A percentile compares a stretch with the other conserved stretches of the same genome.
Evolutionary conservation across 2,113 vertebrate genomes (phyloP).

Genomic region (Hippolais icterina): DNA sequence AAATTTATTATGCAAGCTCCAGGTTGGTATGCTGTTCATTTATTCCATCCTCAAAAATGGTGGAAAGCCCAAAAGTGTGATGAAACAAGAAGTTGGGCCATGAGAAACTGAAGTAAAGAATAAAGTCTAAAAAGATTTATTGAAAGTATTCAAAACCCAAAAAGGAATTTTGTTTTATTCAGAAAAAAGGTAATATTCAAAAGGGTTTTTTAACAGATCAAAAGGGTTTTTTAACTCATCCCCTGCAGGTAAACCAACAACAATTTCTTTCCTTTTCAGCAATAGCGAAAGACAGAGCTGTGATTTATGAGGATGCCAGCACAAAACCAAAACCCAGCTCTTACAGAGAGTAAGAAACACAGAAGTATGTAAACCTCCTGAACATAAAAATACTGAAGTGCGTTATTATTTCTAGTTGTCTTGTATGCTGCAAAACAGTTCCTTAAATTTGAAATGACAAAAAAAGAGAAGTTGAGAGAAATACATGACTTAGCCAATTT

Average conservation of each 20-base stretch:
- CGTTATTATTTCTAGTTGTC: conserved; percentile 26
- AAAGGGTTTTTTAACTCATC: background rate
- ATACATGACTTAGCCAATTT: background rate
- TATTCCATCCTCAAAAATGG: background rate
- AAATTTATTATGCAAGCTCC: background rate
- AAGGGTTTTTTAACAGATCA: background rate
- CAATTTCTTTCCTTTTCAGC: background rate
- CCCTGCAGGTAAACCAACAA: background rate
- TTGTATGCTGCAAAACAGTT: background rate
- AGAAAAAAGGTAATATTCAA: background rate
- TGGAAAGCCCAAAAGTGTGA: background rate
- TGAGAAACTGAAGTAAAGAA: background rate
- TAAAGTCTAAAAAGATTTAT: background rate
- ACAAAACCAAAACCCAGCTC: background rate
- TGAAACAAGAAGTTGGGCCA: background rate
- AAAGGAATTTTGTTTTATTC: background rate
- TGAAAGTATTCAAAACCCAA: background rate
- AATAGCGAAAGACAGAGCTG: background rate
- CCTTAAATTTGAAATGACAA: background rate
- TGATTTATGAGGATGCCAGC: background rate
- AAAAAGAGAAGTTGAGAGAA: background rate
- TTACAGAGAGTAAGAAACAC: background rate
- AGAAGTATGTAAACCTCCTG: background rate
- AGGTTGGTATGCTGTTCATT: background rate
- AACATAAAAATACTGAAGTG: background rate